Conservation (phyloP, 2,888 invertebrate species). For the Nemurella pictetii region DNA sequence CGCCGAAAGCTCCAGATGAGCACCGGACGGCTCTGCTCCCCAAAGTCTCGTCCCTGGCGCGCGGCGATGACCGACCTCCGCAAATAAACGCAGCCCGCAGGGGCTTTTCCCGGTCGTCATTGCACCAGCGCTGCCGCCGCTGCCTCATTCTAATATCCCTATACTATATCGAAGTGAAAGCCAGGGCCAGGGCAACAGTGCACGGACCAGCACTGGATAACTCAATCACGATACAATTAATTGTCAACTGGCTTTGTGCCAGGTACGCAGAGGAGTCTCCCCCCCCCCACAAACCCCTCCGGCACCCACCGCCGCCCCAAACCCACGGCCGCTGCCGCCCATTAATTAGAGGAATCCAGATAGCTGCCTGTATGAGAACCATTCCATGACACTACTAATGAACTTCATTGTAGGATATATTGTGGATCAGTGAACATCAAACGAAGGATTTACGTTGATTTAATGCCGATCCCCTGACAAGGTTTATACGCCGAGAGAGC, state of each 20-base stretch:
- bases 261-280: slow-evolving; percentile 5
- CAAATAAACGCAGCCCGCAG: not conserved
- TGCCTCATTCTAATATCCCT: not conserved
- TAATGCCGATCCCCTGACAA: not conserved
- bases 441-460: slow-evolving; percentile 20
- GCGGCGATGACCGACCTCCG: not conserved
- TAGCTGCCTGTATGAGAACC: slow-evolving; percentile 12
- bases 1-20: not conserved
- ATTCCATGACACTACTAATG: slow-evolving; percentile 31
- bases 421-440: slow-evolving; percentile 28
- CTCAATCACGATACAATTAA: slow-evolving; percentile 32
- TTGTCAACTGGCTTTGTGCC: slow-evolving; percentile 26
- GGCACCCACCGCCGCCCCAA: not conserved
- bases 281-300: not conserved
- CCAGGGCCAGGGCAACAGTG: not conserved
- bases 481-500: not conserved
- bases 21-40: not conserved
- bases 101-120: not conserved
- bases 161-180: not conserved
- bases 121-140: not conserved
- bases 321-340: slow-evolving; percentile 21
- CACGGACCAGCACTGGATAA: slow-evolving; percentile 14
- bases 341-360: slow-evolving; percentile 16
- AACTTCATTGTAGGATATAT: slow-evolving; percentile 24
- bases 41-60: not conserved